Conservation (phyloP, 2,888 invertebrate species). For the Seira musarum region DNA sequence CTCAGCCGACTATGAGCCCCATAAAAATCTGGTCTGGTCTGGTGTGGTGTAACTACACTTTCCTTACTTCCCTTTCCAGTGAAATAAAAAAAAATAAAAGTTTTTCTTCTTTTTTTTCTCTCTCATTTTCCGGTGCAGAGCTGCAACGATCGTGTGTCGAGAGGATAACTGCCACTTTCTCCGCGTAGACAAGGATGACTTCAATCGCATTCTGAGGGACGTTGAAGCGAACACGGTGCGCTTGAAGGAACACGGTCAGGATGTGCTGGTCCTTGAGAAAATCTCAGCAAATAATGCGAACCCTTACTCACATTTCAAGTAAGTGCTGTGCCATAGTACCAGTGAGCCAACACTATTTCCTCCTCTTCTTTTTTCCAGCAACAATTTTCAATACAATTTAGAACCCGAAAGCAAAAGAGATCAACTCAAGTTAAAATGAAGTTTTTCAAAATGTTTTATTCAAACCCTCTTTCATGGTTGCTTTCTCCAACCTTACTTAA, state of each 20-base stretch:
- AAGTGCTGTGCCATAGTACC: slow-evolving; percentile 70
- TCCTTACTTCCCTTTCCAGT: neutral
- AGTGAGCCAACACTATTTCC: no score
- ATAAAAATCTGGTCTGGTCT: no score
- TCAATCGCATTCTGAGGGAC: slow-evolving; percentile 85
- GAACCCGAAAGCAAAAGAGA: no score
- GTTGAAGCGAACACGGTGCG: slow-evolving; percentile 91
- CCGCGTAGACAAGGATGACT: slow-evolving; percentile 88
- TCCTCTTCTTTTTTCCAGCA: no score
- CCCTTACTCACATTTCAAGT: slow-evolving; percentile 79
- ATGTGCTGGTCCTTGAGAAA: slow-evolving; percentile 86
- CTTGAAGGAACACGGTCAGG: slow-evolving; percentile 87
- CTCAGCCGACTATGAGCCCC: no score
- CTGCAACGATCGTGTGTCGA: slow-evolving; percentile 85
- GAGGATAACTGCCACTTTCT: slow-evolving; percentile 89
- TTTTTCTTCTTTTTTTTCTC: neutral
- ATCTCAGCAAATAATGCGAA: slow-evolving; percentile 74
- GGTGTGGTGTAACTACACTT: no score
- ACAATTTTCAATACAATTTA: no score
- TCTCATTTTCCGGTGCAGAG: slow-evolving; percentile 77
- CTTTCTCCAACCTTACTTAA: no score
- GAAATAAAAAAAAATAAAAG: neutral
- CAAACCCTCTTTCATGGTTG: no score
- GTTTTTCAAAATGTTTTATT: neutral
- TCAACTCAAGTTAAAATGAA: neutral